These are phyloP conservation scores for Trichonephila inaurata DNA, from an alignment of 1,140 invertebrate species.

Conservation along the genomic window DNA sequence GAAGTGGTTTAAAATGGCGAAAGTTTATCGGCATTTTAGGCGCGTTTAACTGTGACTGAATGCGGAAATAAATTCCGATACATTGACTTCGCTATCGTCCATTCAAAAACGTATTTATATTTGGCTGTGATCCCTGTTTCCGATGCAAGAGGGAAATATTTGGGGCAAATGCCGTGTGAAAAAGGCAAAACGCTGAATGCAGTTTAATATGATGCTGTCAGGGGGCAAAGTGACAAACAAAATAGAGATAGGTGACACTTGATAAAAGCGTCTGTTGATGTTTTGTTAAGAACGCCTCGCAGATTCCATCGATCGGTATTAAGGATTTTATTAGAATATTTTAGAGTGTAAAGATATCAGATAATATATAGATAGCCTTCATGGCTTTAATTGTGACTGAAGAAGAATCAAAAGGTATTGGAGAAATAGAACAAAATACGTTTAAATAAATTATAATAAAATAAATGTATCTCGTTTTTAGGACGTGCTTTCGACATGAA, in stretches of 20 bases:
- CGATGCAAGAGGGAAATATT: conserved; percentile 44
- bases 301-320: neutral
- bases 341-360: no score
- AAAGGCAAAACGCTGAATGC: conserved; percentile 64
- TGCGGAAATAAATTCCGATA: conserved; percentile 75
- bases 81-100: conserved; percentile 73
- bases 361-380: no score
- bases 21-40: conserved; percentile 75
- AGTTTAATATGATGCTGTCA: conserved; percentile 72
- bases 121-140: conserved; percentile 73
- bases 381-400: no score
- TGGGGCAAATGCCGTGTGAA: conserved; percentile 74
- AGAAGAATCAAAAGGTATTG: no score
- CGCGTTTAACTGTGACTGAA: conserved; percentile 76
- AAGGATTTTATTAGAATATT: neutral
- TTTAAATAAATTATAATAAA: no score
- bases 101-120: conserved; percentile 76
- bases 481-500: no score
- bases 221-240: conserved; percentile 50
- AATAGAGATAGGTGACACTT: conserved; percentile 52
- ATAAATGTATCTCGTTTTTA: no score
- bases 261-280: conserved; percentile 24
- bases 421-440: no score
- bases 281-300: conserved; percentile 5
- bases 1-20: conserved; percentile 76